phyloP scores from a whole-genome alignment of 2,797 vertebrate genomes.

The Antrozous pallidus region DNA sequence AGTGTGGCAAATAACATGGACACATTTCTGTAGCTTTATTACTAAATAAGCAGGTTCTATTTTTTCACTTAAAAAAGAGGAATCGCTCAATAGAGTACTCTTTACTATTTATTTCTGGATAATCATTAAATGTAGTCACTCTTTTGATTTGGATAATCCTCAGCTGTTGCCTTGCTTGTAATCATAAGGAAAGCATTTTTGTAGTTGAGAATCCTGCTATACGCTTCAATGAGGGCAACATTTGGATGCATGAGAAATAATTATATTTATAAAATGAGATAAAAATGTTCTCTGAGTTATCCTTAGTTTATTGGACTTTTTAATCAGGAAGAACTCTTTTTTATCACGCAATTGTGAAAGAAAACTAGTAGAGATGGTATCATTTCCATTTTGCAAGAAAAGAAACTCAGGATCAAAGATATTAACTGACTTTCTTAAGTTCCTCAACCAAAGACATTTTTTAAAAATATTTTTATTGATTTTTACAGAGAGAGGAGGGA shows the following conservation, averaged over 20 bases:
- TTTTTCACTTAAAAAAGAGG: neutral
- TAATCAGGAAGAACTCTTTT: neutral
- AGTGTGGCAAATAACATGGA: neutral
- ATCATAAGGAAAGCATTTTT: neutral
- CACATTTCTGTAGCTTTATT: neutral
- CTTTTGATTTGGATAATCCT: neutral
- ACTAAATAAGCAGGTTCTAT: neutral
- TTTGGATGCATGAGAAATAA: neutral
- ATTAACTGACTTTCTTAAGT: neutral
- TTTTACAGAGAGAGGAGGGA: neutral
- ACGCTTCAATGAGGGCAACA: neutral
- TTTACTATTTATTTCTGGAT: neutral
- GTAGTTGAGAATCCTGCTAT: neutral
- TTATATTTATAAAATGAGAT: neutral
- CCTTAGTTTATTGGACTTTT: neutral
- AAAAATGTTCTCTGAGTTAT: neutral
- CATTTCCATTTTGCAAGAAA: neutral
- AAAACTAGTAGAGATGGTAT: neutral
- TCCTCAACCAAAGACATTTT: neutral
- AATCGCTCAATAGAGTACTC: neutral
- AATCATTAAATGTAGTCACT: neutral
- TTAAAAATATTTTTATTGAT: no score
- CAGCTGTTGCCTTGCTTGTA: neutral
- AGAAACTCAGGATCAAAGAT: neutral
- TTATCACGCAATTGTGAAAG: neutral